These are phyloP conservation scores for Xestia c-nigrum DNA, from an alignment of 2,888 invertebrate genomes.

Conservation along the genomic window DNA sequence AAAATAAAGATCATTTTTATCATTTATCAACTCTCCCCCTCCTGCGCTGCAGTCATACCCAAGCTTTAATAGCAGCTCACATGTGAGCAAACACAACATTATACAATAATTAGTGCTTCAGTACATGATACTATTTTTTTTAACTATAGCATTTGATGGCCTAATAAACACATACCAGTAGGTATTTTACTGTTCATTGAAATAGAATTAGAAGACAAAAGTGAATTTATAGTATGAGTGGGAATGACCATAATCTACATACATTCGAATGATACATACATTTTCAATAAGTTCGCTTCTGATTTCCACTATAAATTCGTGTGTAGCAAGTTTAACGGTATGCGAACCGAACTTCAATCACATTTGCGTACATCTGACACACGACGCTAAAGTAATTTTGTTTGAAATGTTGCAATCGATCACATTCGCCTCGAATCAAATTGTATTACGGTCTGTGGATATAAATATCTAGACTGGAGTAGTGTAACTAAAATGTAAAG, in stretches of 20 bases:
- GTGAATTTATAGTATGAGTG: neutral
- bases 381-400: neutral
- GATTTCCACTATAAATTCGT: neutral
- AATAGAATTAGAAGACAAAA: too few species aligned
- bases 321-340: neutral
- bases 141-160: neutral
- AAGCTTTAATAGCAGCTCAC: neutral
- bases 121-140: neutral
- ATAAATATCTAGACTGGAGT: neutral
- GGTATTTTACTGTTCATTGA: too few species aligned
- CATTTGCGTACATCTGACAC: neutral
- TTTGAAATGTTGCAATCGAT: neutral
- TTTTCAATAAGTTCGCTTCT: neutral
- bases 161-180: neutral
- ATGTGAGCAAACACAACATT: neutral
- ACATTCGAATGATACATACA: neutral
- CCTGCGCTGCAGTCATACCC: neutral
- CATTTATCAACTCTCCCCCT: neutral
- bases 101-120: neutral
- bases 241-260: neutral
- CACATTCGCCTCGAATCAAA: neutral
- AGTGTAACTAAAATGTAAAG: slow-evolving; percentile 1
- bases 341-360: slow-evolving; percentile 5
- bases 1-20: too few species aligned
- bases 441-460: neutral